Base-by-base conservation (phyloP, 2,113 vertebrate genomes). In the Chascanopsetta lugubris region DNA sequence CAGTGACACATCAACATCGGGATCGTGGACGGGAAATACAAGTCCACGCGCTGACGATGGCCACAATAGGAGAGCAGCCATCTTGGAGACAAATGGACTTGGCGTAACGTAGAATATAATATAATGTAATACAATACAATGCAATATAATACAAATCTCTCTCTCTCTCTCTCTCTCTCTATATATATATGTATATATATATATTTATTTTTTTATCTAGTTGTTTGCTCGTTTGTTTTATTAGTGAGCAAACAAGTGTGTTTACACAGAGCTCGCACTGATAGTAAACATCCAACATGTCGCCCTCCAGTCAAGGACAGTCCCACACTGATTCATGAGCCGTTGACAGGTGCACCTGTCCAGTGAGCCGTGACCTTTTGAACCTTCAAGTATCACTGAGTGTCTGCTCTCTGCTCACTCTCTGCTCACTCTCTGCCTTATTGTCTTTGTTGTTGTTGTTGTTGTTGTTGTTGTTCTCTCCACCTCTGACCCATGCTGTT, bases 311-410 rank as follows among this genome's bases (percentile, higher is more conserved):
- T 81, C 62, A 80, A 82, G 75, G 77, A 76, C 72, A 56, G 50
- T 40, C 51, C 2, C 8, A 38, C 26, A 21, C 40, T 79, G 82
- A 88, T 75, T 78, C 45, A 84, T 63, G 72, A 71, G 55, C 50
- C 72, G 86, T n/a, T 40, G 76, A 84, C 27, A 50, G 80, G 65
- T 42, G 64, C 88, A 87, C 71, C 84, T 86, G 87, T 72, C 74
- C 53, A 49, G 22, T 10, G 46, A 68, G 9, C 57, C 32, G 0
- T 80, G 72, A 73, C 83, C 77, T 51, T 36, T 29, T 73, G 69
- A 70, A 80, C 78, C 30, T 12, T 18, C 64, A n/a, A 22, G 29
- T 25, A 50, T 75, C 45, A 34, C 18, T 27, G 29, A 53, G 72
- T n/a, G 56, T 42, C 53, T 54, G 55, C 57, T 40, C 47, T 30